Percentiles rank a stretch among this genome's conserved stretches.
Evolutionary conservation across 2,888 invertebrate species (phyloP).

Genomic region (Cremastinae sp.): DNA sequence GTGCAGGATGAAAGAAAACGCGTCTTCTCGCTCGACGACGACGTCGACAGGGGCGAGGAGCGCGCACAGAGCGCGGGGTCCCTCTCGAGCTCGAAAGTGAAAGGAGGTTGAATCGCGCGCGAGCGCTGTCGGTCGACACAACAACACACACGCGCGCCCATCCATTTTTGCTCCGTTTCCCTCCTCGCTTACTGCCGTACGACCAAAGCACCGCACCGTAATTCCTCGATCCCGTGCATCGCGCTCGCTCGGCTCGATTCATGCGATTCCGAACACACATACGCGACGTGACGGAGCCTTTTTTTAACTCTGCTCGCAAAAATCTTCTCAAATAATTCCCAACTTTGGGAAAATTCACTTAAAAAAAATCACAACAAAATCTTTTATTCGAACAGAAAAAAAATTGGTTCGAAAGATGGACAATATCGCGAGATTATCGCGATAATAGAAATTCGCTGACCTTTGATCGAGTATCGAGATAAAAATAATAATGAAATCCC

Average conservation of each 20-base stretch:
- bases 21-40: not conserved
- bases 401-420: too few relatives aligned
- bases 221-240: slow-evolving; percentile 29
- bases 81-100: slow-evolving; percentile 77
- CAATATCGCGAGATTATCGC: not conserved
- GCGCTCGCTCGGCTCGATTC: slow-evolving; percentile 20
- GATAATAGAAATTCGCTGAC: not conserved
- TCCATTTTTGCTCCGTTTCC: slow-evolving; percentile 70
- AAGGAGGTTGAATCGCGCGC: slow-evolving; percentile 78
- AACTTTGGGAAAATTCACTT: too few relatives aligned
- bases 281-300: not conserved
- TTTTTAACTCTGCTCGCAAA: too few relatives aligned
- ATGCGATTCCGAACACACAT: not conserved
- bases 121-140: too few relatives aligned
- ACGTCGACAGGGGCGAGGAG: not conserved
- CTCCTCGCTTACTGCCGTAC: not conserved
- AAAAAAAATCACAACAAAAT: not conserved
- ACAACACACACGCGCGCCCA: slow-evolving; percentile 67
- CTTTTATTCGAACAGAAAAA: slow-evolving; percentile 21
- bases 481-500: not conserved
- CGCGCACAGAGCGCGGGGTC: slow-evolving; percentile 33
- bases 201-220: slow-evolving; percentile 27
- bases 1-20: not conserved
- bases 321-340: too few relatives aligned
- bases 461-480: slow-evolving; percentile 28